A percentile compares a stretch with the other conserved stretches of the same genome.
These are phyloP conservation scores for Lichenostomus cassidix DNA, from an alignment of 2,113 vertebrate species.

Conservation along the genomic window DNA sequence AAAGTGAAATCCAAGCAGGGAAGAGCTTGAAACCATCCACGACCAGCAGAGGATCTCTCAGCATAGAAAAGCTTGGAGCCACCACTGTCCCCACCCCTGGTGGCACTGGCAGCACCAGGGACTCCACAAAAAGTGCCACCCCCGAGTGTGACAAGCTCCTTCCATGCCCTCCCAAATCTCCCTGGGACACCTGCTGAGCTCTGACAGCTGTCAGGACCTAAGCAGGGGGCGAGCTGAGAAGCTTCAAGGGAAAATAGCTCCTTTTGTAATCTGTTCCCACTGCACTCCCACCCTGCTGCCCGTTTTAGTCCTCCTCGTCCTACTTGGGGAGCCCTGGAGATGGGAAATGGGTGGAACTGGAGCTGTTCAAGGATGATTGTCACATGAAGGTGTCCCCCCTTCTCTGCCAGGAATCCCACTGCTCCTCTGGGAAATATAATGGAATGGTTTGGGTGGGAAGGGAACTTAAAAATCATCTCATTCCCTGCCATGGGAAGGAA, in stretches of 20 bases:
- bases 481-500: background rate
- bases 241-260: background rate
- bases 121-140: background rate
- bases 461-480: background rate
- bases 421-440: background rate
- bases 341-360: fast-evolving
- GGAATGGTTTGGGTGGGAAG: background rate
- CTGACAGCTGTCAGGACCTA: background rate
- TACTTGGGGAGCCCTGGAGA: background rate
- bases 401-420: background rate
- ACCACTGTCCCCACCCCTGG: fast-evolving
- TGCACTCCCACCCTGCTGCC: background rate
- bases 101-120: background rate
- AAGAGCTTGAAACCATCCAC: background rate
- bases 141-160: background rate
- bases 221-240: background rate
- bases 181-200: background rate
- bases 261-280: background rate
- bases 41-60: background rate
- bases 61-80: background rate
- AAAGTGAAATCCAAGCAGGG: background rate
- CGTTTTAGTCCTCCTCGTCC: background rate
- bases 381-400: background rate
- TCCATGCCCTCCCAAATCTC: background rate
- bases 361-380: background rate